phyloP scores from a whole-genome alignment of 2,113 vertebrate species.

The Tragelaphus imberbis region DNA sequence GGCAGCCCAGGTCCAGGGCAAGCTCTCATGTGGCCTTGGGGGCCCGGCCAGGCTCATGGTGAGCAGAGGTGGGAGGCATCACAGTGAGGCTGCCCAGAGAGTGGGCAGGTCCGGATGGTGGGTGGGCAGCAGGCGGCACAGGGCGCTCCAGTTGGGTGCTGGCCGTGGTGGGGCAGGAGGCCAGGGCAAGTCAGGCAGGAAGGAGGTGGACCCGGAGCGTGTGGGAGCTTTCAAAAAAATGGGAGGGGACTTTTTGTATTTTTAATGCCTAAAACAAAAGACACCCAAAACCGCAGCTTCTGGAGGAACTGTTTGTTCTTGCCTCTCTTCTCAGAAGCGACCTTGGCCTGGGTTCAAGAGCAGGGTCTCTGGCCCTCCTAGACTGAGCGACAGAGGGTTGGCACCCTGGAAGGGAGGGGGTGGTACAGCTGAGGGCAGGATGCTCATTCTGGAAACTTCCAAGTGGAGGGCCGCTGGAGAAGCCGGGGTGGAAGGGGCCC shows the following conservation, averaged over 20 bases:
- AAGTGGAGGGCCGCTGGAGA: background rate
- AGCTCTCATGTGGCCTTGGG: background rate
- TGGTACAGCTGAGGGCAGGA: accelerated
- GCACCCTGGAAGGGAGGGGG: background rate
- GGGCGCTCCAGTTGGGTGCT: accelerated
- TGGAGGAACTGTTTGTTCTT: constrained; percentile 93
- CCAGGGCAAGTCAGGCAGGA: background rate
- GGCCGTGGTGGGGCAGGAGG: background rate
- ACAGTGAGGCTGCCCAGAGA: background rate
- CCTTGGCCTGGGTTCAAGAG: constrained; percentile 88
- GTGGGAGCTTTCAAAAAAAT: background rate
- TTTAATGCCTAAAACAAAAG: background rate
- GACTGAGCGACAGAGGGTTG: accelerated
- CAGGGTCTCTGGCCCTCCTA: constrained; percentile 79
- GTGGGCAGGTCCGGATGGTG: accelerated
- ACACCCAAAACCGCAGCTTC: constrained; percentile 77
- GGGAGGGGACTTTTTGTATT: accelerated
- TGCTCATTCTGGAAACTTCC: background rate
- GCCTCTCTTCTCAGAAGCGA: constrained; percentile 89
- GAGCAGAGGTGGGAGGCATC: background rate
- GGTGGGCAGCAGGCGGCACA: accelerated
- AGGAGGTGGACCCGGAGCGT: accelerated
- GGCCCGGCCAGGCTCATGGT: background rate
- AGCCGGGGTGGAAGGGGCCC: too few relatives aligned
- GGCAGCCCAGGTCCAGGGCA: too few relatives aligned